Conservation (phyloP, 2,113 vertebrate species). For the Gyps fulvus region DNA sequence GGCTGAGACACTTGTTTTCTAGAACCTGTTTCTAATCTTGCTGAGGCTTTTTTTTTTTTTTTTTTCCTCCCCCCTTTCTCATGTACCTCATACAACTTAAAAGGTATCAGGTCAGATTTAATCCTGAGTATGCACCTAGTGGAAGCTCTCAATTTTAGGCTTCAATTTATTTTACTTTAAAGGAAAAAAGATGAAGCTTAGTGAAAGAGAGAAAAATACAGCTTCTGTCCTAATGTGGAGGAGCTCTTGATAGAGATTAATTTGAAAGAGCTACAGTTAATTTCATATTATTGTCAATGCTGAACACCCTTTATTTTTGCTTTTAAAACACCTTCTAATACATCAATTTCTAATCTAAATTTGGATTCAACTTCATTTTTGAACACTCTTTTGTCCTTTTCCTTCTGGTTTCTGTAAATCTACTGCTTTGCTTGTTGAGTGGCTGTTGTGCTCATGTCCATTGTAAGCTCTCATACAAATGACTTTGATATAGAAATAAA, state of each 20-base stretch:
- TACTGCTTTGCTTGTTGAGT: not conserved
- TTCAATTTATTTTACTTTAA: not conserved
- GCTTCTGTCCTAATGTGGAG: not conserved
- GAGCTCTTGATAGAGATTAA: slow-evolving; percentile 17
- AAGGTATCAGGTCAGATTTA: not conserved
- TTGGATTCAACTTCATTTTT: not conserved
- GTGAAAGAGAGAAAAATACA: not conserved
- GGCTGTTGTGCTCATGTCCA: not conserved
- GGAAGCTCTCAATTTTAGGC: not conserved
- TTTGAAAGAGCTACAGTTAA: slow-evolving; percentile 17
- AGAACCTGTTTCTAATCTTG: not conserved
- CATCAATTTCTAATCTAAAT: not conserved
- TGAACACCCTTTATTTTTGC: not conserved
- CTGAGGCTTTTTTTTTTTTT: not conserved
- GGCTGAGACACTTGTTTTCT: not conserved
- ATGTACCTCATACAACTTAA: not conserved
- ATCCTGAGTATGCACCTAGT: not conserved
- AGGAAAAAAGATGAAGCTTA: not conserved
- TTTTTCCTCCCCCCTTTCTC: not conserved
- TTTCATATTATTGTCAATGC: slow-evolving; percentile 45
- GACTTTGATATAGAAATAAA: not conserved
- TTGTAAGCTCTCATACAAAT: not conserved
- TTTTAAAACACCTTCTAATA: not conserved
- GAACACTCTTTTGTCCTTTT: not conserved
- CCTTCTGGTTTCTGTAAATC: not conserved